phyloP scores from a whole-genome alignment of 2,888 invertebrate genomes.

The Arctia plantaginis region DNA sequence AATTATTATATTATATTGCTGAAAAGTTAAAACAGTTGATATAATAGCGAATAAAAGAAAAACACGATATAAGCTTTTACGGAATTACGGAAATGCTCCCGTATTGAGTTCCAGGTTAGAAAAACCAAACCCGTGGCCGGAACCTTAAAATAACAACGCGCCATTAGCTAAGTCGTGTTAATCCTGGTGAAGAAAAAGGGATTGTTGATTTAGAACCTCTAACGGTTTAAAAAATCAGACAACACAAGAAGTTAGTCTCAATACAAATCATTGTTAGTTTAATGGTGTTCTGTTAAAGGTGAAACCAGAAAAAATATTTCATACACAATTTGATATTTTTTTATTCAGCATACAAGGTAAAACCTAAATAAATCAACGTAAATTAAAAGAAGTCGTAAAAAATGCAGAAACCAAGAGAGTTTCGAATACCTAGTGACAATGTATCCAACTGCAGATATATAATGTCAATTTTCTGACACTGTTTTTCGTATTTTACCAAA shows the following conservation, averaged over 20 bases:
- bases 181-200: constrained; percentile 65
- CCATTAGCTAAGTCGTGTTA: constrained; percentile 72
- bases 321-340: not conserved
- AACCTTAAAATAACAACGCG: constrained; percentile 72
- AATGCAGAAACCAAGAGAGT: not conserved
- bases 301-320: not conserved
- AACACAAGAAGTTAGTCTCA: constrained; percentile 11
- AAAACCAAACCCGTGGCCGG: constrained; percentile 49
- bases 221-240: constrained; percentile 54
- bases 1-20: not conserved
- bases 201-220: constrained; percentile 71
- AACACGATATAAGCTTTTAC: not conserved
- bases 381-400: not conserved
- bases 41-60: not conserved
- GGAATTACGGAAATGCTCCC: not conserved
- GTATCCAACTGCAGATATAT: too few species aligned
- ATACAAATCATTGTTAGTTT: constrained; percentile 22
- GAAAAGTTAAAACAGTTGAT: not conserved
- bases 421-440: too few species aligned
- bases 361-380: not conserved
- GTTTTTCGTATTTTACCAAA: not conserved
- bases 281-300: not conserved
- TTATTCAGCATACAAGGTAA: not conserved
- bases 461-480: not conserved
- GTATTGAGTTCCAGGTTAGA: constrained; percentile 25